Conservation (phyloP, 2,797 vertebrate species). For the Acrocephalus scirpaceus region DNA sequence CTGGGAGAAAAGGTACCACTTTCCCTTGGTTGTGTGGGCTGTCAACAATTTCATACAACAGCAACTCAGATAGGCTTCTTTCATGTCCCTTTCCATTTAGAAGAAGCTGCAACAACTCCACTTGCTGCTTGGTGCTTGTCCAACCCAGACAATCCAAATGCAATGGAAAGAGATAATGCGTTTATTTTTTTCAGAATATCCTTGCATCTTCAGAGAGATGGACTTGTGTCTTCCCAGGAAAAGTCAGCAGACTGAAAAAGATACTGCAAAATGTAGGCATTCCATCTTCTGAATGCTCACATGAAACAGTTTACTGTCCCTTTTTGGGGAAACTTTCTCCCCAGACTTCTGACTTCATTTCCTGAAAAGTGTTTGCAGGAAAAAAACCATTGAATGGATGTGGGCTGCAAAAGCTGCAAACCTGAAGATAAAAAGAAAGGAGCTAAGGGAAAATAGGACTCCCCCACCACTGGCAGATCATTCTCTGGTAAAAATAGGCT, state of each 20-base stretch:
- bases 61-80: background rate
- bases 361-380: background rate
- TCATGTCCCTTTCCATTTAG: background rate
- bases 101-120: background rate
- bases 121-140: background rate
- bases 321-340: background rate
- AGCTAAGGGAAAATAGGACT: background rate
- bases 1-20: background rate
- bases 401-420: background rate
- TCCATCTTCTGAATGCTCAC: background rate
- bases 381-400: background rate
- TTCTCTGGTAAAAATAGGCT: background rate
- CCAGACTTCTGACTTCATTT: background rate
- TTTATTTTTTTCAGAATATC: background rate
- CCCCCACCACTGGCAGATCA: background rate
- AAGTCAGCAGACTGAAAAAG: background rate
- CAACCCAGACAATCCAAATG: background rate
- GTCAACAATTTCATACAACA: background rate
- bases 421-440: background rate
- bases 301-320: background rate
- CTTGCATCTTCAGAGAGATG: background rate
- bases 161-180: fast-evolving
- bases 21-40: background rate
- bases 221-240: background rate
- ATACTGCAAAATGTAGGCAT: background rate